Evolutionary conservation across 2,888 invertebrate species (phyloP).

Genomic region (Tortricodes alternella): DNA sequence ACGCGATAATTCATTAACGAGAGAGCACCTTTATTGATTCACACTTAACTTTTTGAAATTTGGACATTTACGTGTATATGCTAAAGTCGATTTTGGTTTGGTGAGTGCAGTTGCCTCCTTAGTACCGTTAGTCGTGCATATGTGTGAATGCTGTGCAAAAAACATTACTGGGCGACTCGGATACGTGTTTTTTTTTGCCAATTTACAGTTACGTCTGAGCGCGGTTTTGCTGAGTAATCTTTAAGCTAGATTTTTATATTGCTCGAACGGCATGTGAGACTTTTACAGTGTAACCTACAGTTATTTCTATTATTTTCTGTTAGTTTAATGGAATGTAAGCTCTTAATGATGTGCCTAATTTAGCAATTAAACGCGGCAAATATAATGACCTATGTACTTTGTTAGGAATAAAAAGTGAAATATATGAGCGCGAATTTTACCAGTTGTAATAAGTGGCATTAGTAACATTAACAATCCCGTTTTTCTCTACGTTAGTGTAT

Average conservation of each 20-base stretch:
- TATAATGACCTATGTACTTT: neutral
- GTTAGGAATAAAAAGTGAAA: neutral
- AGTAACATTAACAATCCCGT: neutral
- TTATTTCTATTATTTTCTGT: conserved; percentile 1
- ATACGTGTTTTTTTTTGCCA: conserved; percentile 47
- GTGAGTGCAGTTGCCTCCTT: conserved; percentile 40
- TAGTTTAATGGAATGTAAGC: conserved; percentile 34
- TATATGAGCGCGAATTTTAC: neutral
- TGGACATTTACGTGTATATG: conserved; percentile 12
- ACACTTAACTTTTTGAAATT: neutral
- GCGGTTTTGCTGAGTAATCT: conserved; percentile 31
- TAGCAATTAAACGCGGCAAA: neutral
- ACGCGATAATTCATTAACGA: conserved; percentile 1
- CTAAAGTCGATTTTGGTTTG: conserved; percentile 35
- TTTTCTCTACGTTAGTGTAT: neutral
- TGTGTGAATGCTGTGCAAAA: conserved; percentile 54
- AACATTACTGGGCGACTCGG: conserved; percentile 45
- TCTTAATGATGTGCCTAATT: conserved; percentile 32
- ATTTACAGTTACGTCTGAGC: conserved; percentile 56
- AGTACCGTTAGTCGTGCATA: conserved; percentile 53
- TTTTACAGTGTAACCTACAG: conserved; percentile 9
- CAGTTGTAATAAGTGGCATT: neutral
- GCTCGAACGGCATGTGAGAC: conserved; percentile 1
- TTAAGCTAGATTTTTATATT: conserved; percentile 30
- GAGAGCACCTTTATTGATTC: conserved; percentile 22